Conservation (phyloP, 64 coral and sea anemone genomes). For the Trachythela sp. region DNA sequence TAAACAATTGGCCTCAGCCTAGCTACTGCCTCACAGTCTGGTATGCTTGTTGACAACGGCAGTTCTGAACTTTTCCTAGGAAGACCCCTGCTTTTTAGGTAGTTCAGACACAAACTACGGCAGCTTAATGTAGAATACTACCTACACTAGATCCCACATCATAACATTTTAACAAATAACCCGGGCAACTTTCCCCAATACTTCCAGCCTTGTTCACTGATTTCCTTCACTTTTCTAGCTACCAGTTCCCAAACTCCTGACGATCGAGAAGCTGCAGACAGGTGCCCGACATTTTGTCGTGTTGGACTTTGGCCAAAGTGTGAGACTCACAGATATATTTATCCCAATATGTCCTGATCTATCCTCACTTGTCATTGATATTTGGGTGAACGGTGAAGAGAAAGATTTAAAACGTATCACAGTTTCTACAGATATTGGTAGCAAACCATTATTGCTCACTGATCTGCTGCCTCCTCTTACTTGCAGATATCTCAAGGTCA, state of each 20-base stretch:
- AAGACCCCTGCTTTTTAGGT: too few species aligned
- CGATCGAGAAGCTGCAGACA: conserved; percentile 90
- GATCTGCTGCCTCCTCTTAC: conserved; percentile 76
- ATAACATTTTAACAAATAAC: too few species aligned
- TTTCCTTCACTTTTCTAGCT: conserved; percentile 42
- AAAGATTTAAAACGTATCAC: conserved; percentile 76
- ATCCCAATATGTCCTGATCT: conserved; percentile 75
- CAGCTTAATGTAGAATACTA: too few species aligned
- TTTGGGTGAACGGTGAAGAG: conserved; percentile 72
- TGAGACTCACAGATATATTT: conserved; percentile 81
- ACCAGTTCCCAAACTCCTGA: conserved; percentile 66
- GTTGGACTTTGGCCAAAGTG: conserved; percentile 82
- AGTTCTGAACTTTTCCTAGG: too few species aligned
- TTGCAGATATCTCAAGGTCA: conserved; percentile 85
- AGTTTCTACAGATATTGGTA: conserved; percentile 74
- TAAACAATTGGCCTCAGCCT: too few species aligned
- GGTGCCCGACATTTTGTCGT: conserved; percentile 89
- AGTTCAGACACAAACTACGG: too few species aligned
- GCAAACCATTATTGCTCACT: conserved; percentile 66
- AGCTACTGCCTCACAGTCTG: too few species aligned
- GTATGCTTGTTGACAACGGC: too few species aligned
- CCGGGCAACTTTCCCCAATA: too few species aligned
- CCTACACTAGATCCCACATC: too few species aligned
- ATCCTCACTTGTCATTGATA: conserved; percentile 82
- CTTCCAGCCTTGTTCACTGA: neutral